phyloP scores from a whole-genome alignment of 2,797 vertebrate species.

The Garrulus glandarius region DNA sequence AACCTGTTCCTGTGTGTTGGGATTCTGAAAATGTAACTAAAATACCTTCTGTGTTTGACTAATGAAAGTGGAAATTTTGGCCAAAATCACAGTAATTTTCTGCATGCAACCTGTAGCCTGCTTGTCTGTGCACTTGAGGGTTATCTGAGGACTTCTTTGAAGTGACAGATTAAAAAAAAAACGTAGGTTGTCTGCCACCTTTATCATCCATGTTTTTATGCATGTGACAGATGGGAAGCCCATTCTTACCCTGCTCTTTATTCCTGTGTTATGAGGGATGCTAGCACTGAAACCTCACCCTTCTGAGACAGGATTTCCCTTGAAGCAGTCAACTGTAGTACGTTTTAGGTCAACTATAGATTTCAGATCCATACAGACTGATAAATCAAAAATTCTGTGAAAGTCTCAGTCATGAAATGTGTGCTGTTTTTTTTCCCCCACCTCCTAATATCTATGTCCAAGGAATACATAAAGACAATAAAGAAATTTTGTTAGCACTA shows the following conservation, averaged over 20 bases:
- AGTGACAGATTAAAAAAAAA: background rate
- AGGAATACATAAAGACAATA: background rate
- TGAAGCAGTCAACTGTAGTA: background rate
- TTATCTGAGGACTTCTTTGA: background rate
- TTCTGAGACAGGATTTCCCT: background rate
- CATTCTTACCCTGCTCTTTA: background rate
- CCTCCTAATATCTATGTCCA: accelerated
- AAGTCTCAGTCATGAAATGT: background rate
- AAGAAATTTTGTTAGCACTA: background rate
- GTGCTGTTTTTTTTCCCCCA: background rate
- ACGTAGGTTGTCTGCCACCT: background rate
- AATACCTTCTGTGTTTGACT: background rate
- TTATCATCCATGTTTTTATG: background rate
- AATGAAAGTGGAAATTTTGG: background rate
- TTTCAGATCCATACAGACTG: background rate
- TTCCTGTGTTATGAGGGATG: background rate
- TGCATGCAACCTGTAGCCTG: accelerated
- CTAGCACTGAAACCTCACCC: background rate
- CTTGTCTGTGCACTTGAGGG: accelerated
- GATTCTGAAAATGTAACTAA: background rate
- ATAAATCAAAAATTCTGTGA: background rate
- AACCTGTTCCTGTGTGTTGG: background rate
- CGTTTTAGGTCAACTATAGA: background rate
- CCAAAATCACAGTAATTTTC: background rate
- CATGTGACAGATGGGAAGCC: background rate